phyloP scores from a whole-genome alignment of 1,140 invertebrate genomes.

The Polypedilum vanderplanki region DNA sequence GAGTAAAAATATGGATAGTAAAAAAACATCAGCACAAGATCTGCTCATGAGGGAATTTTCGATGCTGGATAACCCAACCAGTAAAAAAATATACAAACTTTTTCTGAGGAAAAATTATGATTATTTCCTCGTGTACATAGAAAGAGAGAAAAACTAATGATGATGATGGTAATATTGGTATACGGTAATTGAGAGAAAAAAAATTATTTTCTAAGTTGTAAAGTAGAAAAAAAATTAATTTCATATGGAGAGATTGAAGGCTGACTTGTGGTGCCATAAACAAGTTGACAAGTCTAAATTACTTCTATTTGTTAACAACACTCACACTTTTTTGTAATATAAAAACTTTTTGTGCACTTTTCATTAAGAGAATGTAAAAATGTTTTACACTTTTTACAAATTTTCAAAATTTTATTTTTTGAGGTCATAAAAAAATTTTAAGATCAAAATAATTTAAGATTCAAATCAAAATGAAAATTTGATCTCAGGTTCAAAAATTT shows the following conservation, averaged over 20 bases:
- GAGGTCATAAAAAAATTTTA: too few species aligned
- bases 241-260: constrained; percentile 11
- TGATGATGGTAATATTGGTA: constrained; percentile 18
- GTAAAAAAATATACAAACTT: too few species aligned
- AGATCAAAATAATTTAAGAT: too few species aligned
- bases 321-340: background rate
- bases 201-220: background rate
- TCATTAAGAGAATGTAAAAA: too few species aligned
- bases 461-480: too few species aligned
- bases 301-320: constrained; percentile 10
- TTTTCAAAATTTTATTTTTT: too few species aligned
- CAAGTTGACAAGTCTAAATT: constrained; percentile 18
- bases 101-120: too few species aligned
- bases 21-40: background rate
- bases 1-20: background rate
- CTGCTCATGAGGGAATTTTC: background rate
- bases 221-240: background rate
- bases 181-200: constrained; percentile 18
- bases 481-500: too few species aligned
- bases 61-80: too few species aligned
- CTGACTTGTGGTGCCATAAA: constrained; percentile 1
- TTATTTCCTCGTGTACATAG: background rate
- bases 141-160: constrained; percentile 9
- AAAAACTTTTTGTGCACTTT: too few species aligned
- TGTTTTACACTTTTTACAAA: too few species aligned